phyloP scores from a whole-genome alignment of 2,113 vertebrate genomes.

The Junco hyemalis region DNA sequence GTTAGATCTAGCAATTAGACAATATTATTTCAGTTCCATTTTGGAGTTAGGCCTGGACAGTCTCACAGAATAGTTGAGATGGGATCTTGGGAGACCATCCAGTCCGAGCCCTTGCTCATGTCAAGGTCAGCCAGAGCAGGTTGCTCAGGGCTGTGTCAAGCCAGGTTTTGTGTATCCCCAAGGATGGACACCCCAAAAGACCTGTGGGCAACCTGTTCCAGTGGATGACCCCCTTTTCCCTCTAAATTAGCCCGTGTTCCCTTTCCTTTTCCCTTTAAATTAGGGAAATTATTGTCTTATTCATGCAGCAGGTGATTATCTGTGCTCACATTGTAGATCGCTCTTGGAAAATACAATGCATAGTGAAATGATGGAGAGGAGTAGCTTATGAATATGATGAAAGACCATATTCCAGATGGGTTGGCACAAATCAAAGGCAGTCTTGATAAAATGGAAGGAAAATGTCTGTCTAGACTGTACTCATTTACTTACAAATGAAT shows the following conservation, averaged over 20 bases:
- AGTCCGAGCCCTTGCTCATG: not conserved
- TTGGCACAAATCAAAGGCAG: not conserved
- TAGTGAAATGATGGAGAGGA: not conserved
- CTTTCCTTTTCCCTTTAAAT: not conserved
- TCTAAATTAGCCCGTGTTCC: not conserved
- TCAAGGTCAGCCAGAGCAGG: not conserved
- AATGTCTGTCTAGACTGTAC: not conserved
- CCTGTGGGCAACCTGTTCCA: not conserved
- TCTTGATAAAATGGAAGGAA: not conserved
- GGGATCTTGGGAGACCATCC: not conserved
- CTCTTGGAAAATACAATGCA: not conserved
- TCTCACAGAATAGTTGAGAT: not conserved
- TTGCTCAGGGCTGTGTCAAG: not conserved
- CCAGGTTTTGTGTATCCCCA: not conserved
- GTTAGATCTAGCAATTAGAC: not conserved
- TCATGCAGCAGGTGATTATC: not conserved
- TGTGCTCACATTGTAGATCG: not conserved
- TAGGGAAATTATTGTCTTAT: not conserved
- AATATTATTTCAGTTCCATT: not conserved
- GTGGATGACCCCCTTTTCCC: not conserved
- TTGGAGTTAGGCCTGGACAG: not conserved
- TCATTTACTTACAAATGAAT: not conserved
- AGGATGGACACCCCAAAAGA: not conserved
- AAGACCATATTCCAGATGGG: not conserved
- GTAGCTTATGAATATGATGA: not conserved